Evolutionary conservation across 2,888 invertebrate species (phyloP).

Genomic region (Perizoma flavofasciatum): DNA sequence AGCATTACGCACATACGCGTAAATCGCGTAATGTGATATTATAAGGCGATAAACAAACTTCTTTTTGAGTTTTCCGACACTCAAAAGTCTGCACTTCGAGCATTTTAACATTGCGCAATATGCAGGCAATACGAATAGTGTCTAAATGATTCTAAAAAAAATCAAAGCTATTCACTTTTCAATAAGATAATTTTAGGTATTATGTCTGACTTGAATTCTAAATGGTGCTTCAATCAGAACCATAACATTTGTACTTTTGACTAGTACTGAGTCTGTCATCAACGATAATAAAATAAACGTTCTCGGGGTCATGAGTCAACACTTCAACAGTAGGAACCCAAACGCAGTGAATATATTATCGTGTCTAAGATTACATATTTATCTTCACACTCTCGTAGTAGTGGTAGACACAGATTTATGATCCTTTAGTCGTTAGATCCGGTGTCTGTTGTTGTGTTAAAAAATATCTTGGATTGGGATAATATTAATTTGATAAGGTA

Average conservation of each 20-base stretch:
- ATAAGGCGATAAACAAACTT: too few species aligned
- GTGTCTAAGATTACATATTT: conserved; percentile 32
- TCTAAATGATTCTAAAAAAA: too few species aligned
- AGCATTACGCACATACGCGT: conserved; percentile 5
- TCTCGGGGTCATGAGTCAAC: conserved; percentile 49
- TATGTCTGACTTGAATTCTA: too few species aligned
- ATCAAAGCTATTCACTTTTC: too few species aligned
- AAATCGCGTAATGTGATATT: too few species aligned
- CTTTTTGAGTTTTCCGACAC: too few species aligned
- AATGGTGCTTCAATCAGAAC: too few species aligned
- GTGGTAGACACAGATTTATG: conserved; percentile 29
- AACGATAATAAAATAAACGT: conserved; percentile 44
- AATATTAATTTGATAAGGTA: conserved; percentile 7
- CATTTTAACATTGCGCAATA: too few species aligned
- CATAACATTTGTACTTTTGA: too few species aligned
- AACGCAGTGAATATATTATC: conserved; percentile 30
- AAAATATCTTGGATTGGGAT: conserved; percentile 2
- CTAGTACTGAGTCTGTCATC: conserved; percentile 21
- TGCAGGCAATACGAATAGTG: too few species aligned
- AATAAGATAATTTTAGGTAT: too few species aligned
- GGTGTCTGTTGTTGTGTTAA: conserved; percentile 14
- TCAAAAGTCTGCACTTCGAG: too few species aligned
- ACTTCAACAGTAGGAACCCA: conserved; percentile 42
- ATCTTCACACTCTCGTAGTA: conserved; percentile 30
- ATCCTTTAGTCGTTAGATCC: conserved; percentile 15